Evolutionary conservation across 2,113 vertebrate species (phyloP).

Genomic region (Sigmodon hispidus): DNA sequence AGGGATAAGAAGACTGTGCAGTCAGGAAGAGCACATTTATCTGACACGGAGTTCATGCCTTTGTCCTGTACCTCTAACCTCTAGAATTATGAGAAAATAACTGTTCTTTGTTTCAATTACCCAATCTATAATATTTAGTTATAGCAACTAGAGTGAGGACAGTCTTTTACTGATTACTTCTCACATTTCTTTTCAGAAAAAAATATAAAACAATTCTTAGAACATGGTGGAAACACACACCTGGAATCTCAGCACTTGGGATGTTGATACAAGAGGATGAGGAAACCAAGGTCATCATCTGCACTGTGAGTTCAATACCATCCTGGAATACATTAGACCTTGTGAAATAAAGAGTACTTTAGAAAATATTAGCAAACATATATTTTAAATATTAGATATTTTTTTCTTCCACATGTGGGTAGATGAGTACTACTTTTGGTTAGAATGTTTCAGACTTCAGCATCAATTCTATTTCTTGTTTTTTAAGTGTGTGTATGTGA

Average conservation of each 20-base stretch:
- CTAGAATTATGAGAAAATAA: not conserved
- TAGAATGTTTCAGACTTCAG: not conserved
- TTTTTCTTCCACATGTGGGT: not conserved
- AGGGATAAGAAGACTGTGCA: not conserved
- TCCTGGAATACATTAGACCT: not conserved
- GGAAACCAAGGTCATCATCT: not conserved
- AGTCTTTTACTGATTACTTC: not conserved
- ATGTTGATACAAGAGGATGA: not conserved
- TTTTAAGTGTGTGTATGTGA: not conserved
- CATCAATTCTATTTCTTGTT: not conserved
- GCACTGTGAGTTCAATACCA: not conserved
- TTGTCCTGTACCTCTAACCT: not conserved
- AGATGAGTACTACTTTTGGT: not conserved
- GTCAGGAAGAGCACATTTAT: not conserved
- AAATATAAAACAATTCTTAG: not conserved
- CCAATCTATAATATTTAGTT: not conserved
- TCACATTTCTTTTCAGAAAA: not conserved
- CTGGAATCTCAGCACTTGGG: not conserved
- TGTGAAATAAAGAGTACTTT: not conserved
- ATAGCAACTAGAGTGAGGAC: not conserved
- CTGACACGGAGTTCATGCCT: not conserved
- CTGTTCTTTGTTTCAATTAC: not conserved
- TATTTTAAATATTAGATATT: not conserved
- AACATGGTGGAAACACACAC: not conserved
- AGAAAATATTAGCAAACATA: not conserved